These are phyloP conservation scores for Diacarnus erythraeanus DNA, from an alignment of 37 sponge, comb jelly and placozoan species.

Conservation along the genomic window DNA sequence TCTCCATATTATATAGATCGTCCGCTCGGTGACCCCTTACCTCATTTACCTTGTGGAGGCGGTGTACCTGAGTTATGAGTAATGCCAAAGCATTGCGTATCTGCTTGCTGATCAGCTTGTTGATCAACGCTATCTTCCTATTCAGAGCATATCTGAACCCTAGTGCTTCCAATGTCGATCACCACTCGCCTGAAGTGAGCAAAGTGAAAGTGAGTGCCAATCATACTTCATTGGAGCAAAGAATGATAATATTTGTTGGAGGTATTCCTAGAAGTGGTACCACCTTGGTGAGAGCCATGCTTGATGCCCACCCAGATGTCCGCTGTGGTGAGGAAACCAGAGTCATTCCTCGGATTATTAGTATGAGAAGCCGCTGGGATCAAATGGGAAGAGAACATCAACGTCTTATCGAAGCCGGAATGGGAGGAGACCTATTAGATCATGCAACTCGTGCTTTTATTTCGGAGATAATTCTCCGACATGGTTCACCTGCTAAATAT, in stretches of 20 bases:
- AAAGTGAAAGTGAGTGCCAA: background rate
- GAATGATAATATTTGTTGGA: slow-evolving; percentile 76
- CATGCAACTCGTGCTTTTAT: slow-evolving; percentile 63
- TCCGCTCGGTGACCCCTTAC: too few species aligned
- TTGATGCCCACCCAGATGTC: slow-evolving; percentile 92
- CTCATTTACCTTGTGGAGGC: background rate
- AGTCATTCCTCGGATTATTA: slow-evolving; percentile 72
- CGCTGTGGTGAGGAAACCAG: slow-evolving; percentile 93
- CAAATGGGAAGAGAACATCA: slow-evolving; percentile 41
- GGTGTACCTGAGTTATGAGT: background rate
- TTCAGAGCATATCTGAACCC: background rate
- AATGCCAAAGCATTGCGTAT: background rate
- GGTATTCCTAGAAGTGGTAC: slow-evolving; percentile 91
- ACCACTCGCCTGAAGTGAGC: background rate
- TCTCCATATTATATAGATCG: too few species aligned
- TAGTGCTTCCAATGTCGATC: too few species aligned
- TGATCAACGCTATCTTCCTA: background rate
- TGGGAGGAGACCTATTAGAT: slow-evolving; percentile 49
- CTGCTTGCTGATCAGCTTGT: background rate
- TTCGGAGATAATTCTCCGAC: slow-evolving; percentile 54
- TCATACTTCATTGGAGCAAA: background rate
- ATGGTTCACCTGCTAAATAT: slow-evolving; percentile 58
- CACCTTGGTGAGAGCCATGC: slow-evolving; percentile 81
- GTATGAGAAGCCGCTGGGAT: slow-evolving; percentile 54
- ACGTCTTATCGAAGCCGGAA: slow-evolving; percentile 67